These are phyloP conservation scores for Terrapene triunguis DNA, from an alignment of 2,113 vertebrate species.

Conservation along the genomic window DNA sequence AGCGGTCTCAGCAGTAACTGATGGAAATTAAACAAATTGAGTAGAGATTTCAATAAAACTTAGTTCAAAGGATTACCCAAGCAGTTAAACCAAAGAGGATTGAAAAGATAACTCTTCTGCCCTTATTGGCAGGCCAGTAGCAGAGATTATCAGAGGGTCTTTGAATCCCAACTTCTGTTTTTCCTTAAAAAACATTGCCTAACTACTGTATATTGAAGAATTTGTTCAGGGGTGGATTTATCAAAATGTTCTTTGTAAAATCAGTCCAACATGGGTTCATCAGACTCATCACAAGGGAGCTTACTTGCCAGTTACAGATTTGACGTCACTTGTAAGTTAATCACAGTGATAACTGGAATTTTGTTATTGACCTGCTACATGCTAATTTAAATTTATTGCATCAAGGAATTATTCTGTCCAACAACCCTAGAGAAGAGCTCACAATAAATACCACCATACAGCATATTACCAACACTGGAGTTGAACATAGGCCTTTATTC, in stretches of 20 bases:
- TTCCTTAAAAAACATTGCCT: background rate
- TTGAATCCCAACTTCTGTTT: background rate
- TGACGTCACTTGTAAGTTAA: background rate
- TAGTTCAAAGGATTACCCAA: background rate
- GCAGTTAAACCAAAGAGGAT: background rate
- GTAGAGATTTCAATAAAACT: background rate
- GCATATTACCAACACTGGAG: background rate
- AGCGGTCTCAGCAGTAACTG: background rate
- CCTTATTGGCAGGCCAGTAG: background rate
- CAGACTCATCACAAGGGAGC: background rate
- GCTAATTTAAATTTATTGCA: background rate
- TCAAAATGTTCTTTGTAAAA: background rate
- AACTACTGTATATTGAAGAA: background rate
- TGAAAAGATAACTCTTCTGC: background rate
- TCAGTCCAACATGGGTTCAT: background rate
- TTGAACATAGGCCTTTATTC: background rate
- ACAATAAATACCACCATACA: background rate
- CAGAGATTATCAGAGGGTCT: background rate
- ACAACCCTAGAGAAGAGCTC: background rate
- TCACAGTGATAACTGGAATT: background rate
- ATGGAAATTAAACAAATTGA: background rate
- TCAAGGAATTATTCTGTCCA: background rate
- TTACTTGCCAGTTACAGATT: background rate
- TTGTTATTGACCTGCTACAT: background rate
- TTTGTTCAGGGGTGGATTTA: background rate